phyloP scores from a whole-genome alignment of 2,888 invertebrate genomes.

The Hirtodrosophila histrioides region DNA sequence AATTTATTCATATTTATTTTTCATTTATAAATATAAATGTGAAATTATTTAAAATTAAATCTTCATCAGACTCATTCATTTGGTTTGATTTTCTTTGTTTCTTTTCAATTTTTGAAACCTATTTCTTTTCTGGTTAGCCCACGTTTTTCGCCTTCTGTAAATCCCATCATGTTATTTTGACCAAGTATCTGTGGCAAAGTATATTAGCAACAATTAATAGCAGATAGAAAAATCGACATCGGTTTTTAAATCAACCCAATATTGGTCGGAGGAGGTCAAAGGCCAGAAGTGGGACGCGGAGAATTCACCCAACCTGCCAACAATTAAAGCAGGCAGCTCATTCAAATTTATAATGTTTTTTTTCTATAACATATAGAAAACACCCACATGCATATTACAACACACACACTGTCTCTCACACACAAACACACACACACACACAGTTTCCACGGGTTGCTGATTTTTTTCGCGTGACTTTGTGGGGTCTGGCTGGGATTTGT shows the following conservation, averaged over 20 bases:
- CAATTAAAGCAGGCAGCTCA: conserved; percentile 55
- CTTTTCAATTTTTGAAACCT: no score
- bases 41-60: no score
- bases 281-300: conserved; percentile 27
- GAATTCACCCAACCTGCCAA: conserved; percentile 13
- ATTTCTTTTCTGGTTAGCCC: neutral
- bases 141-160: neutral
- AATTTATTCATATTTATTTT: no score
- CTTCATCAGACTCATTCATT: no score
- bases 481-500: conserved; percentile 65
- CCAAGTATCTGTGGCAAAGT: neutral
- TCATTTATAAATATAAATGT: no score
- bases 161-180: conserved; percentile 12
- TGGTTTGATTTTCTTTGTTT: no score
- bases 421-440: conserved; percentile 24
- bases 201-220: conserved; percentile 42
- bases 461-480: conserved; percentile 74
- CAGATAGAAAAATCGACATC: conserved; percentile 46
- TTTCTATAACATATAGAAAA: conserved; percentile 60
- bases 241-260: conserved; percentile 61
- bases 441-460: conserved; percentile 41
- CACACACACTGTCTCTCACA: conserved; percentile 22
- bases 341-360: conserved; percentile 62
- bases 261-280: conserved; percentile 33
- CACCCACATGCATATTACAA: conserved; percentile 27